Evolutionary conservation across 2,113 vertebrate species (phyloP), one percentile per base, ranked within the genome.

Genomic region (Hiodon tergisus): DNA sequence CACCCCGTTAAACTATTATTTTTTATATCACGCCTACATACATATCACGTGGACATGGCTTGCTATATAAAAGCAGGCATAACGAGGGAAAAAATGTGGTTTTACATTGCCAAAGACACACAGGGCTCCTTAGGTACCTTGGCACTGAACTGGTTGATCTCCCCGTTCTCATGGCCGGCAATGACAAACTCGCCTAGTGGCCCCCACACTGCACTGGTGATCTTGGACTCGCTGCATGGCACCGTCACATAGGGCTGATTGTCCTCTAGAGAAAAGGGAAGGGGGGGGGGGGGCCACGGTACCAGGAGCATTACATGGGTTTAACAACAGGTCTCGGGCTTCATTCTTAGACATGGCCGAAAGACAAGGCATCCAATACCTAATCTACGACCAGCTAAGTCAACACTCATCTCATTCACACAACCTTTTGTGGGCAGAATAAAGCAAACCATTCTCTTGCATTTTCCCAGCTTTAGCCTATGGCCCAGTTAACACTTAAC

Each of bases 131-230:
- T 6, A 52, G 48, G 4, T 75, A 99, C 97, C 95, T 99, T 99
- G 67, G 95, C 93, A 2, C 96, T 97, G 75, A 94, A 98, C 87
- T 98, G 96, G 88, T 96, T 95, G 76, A 99, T 89, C 87, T 98
- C 96, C 46, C 97, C 97, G 0, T 87, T 98, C 83, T 99, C 97
- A 0, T 98, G 96, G 2, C 96, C 97, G 0, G 95, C 95, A 0
- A 95, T 96, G 83, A 99, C 94, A 82, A 93, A 96, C 73, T 99
- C 96, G 8, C 97, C 97, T 50, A 98, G 88, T 0, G 97, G 95
- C 0, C 97, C 97, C 96, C 97, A 99, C 50, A 98, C 95, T 0
- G 96, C 97, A 14, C 97, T 98, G 6, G 97, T 99, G 85, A 99
- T 95, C 86, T 99, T 99, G 13, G 93, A 93, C 0, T 99, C 97